Percentiles rank a stretch among this genome's conserved stretches.
These are phyloP conservation scores for Hyaena hyaena DNA, from an alignment of 2,113 vertebrate species.

Conservation along the genomic window DNA sequence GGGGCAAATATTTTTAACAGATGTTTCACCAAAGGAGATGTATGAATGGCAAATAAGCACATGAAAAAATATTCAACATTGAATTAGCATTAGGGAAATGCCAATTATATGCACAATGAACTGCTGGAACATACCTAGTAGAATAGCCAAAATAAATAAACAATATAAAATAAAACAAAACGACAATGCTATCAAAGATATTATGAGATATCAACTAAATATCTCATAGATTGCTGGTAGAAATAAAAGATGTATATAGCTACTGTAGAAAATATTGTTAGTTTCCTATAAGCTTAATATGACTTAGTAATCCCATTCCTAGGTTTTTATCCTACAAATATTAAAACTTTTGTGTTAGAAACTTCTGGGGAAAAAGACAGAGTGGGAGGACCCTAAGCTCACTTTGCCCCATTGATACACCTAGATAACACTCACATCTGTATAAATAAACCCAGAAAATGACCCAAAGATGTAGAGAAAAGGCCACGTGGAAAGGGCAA, in stretches of 20 bases:
- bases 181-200: not conserved
- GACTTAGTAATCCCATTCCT: not conserved
- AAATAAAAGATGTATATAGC: not conserved
- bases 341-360: not conserved
- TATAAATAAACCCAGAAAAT: not conserved
- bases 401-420: not conserved
- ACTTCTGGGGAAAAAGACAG: not conserved
- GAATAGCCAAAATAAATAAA: not conserved
- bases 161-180: not conserved
- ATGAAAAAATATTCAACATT: not conserved
- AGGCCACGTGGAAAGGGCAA: not conserved
- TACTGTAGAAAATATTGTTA: not conserved
- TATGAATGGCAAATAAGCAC: not conserved
- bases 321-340: not conserved
- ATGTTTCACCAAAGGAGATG: not conserved
- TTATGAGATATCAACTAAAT: not conserved
- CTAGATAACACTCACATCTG: not conserved
- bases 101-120: not conserved
- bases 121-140: not conserved
- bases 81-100: not conserved
- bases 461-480: not conserved
- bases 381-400: not conserved
- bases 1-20: not conserved
- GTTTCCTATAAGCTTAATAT: not conserved
- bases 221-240: not conserved